Conservation (phyloP, 2,888 invertebrate species). For the Pterostichus niger region DNA sequence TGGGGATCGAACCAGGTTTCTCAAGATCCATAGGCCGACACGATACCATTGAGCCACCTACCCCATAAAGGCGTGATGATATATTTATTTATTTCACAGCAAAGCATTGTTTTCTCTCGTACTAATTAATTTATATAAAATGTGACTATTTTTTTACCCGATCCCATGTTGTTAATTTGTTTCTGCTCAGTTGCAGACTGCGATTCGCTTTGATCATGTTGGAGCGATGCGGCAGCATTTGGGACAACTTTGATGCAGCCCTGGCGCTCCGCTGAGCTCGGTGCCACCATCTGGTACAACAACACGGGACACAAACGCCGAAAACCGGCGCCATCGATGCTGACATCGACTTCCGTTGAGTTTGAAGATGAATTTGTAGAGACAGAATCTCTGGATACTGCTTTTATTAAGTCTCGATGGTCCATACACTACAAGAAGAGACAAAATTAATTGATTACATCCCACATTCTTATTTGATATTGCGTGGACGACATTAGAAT, state of each 20-base stretch:
- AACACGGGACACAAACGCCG: slow-evolving; percentile 83
- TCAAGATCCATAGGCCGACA: too few relatives aligned
- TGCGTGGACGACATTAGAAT: too few relatives aligned
- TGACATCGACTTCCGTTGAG: slow-evolving; percentile 6
- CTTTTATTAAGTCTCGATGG: slow-evolving; percentile 73
- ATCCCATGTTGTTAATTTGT: slow-evolving; percentile 47
- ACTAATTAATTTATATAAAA: too few relatives aligned
- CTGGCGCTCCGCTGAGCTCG: slow-evolving; percentile 77
- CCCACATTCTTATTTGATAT: too few relatives aligned
- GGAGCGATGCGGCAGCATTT: background rate
- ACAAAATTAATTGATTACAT: background rate
- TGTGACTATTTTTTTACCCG: too few relatives aligned
- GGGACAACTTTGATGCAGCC: slow-evolving; percentile 66
- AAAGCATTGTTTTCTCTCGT: too few relatives aligned
- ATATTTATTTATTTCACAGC: too few relatives aligned
- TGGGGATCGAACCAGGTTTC: too few relatives aligned
- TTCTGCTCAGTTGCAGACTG: slow-evolving; percentile 69
- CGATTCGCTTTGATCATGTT: slow-evolving; percentile 68
- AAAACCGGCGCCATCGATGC: slow-evolving; percentile 69
- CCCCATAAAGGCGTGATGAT: too few relatives aligned
- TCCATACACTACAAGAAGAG: slow-evolving; percentile 73
- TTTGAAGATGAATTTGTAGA: background rate
- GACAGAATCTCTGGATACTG: slow-evolving; percentile 70
- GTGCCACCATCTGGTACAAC: slow-evolving; percentile 83
- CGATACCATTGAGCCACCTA: too few relatives aligned